Evolutionary conservation across 2,113 vertebrate genomes (phyloP).

Genomic region (Chitala chitala): DNA sequence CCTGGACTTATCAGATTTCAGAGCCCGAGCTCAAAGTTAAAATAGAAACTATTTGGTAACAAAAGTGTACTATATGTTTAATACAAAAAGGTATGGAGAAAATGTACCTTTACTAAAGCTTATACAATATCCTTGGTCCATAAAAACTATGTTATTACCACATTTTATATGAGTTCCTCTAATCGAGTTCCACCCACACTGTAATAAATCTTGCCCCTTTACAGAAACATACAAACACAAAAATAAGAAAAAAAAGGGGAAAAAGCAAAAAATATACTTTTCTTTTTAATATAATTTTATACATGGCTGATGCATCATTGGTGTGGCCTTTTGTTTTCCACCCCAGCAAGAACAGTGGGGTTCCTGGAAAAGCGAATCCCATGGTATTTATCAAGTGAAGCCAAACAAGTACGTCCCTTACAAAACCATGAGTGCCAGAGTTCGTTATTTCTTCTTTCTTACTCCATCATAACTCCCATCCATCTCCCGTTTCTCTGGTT

Average conservation of each 20-base stretch:
- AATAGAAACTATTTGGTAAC: slow-evolving; percentile 98
- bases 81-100: slow-evolving; percentile 98
- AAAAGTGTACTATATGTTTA: slow-evolving; percentile 94
- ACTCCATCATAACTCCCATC: background rate
- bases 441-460: background rate
- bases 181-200: slow-evolving; percentile 70
- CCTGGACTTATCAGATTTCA: slow-evolving; percentile 69
- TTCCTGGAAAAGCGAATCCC: slow-evolving; percentile 58
- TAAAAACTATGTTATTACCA: slow-evolving; percentile 85
- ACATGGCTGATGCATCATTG: slow-evolving; percentile 57
- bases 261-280: slow-evolving; percentile 61
- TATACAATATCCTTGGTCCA: slow-evolving; percentile 99
- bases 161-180: slow-evolving; percentile 73
- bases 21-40: slow-evolving; percentile 79
- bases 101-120: slow-evolving; percentile 99
- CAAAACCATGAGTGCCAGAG: slow-evolving; percentile 58
- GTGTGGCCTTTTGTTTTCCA: slow-evolving; percentile 47
- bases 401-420: slow-evolving; percentile 59
- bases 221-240: slow-evolving; percentile 62
- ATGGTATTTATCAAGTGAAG: slow-evolving; percentile 41
- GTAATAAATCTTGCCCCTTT: slow-evolving; percentile 73
- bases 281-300: slow-evolving; percentile 55
- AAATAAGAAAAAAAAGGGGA: slow-evolving; percentile 58
- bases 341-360: slow-evolving; percentile 54
- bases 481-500: slow-evolving; percentile 38